Percentiles rank a stretch among this genome's conserved stretches.
Evolutionary conservation across 1,140 invertebrate species (phyloP).

Genomic region (Zaprionus camerounensis): DNA sequence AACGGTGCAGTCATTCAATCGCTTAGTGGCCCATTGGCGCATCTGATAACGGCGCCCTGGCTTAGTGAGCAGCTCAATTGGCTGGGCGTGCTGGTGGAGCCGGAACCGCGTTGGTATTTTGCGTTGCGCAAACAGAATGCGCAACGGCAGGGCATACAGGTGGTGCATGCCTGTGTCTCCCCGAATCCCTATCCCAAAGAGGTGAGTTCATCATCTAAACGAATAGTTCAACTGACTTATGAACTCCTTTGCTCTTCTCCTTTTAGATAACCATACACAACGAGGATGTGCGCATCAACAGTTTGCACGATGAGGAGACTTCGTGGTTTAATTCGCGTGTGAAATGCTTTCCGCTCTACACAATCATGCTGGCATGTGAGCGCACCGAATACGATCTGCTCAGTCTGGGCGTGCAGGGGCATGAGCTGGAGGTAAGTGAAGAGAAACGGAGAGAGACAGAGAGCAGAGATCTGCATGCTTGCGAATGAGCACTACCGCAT

Average conservation of each 20-base stretch:
- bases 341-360: conserved; percentile 93
- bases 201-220: conserved; percentile 84
- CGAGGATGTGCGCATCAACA: conserved; percentile 86
- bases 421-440: conserved; percentile 85
- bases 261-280: conserved; percentile 87
- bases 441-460: too few relatives aligned
- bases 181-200: conserved; percentile 90
- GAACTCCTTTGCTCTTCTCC: neutral
- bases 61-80: conserved; percentile 89
- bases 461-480: too few relatives aligned
- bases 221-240: conserved; percentile 4
- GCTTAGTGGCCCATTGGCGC: conserved; percentile 84
- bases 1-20: conserved; percentile 86
- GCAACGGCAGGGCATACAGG: conserved; percentile 86
- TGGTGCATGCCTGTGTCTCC: conserved; percentile 90
- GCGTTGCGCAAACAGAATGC: conserved; percentile 86
- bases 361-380: conserved; percentile 91
- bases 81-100: conserved; percentile 90
- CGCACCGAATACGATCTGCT: conserved; percentile 89
- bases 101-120: conserved; percentile 89
- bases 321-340: conserved; percentile 87
- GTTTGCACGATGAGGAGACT: conserved; percentile 85
- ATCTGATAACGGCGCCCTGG: conserved; percentile 85
- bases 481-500: too few relatives aligned
- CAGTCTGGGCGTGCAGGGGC: conserved; percentile 88